These are phyloP conservation scores for Cygnus atratus DNA, from an alignment of 2,113 vertebrate genomes.

Conservation along the genomic window DNA sequence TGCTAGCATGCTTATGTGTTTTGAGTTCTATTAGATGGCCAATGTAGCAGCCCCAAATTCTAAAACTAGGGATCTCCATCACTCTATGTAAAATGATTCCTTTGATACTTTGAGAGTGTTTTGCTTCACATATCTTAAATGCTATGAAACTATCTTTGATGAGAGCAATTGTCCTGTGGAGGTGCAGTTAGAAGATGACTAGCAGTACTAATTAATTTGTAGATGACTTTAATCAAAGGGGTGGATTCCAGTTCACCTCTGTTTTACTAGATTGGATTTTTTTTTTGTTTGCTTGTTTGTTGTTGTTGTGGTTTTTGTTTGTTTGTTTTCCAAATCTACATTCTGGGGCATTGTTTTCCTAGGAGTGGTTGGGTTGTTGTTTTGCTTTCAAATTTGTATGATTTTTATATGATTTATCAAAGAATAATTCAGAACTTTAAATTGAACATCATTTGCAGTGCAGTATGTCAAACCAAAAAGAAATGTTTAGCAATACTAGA, in stretches of 20 bases:
- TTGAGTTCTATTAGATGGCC: neutral
- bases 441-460: neutral
- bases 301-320: neutral
- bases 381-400: neutral
- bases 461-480: neutral
- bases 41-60: neutral
- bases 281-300: neutral
- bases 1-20: neutral
- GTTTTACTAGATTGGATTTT: neutral
- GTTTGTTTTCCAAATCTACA: neutral
- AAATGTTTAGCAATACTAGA: neutral
- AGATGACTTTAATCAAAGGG: neutral
- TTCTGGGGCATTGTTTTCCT: neutral
- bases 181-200: neutral
- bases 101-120: neutral
- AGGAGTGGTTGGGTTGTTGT: neutral
- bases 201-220: neutral
- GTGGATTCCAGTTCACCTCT: neutral
- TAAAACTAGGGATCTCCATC: neutral
- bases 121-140: neutral
- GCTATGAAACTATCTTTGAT: too few relatives aligned
- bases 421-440: neutral
- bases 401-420: neutral
- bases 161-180: neutral
- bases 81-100: neutral